Evolutionary conservation across 1,140 invertebrate genomes (phyloP).

Genomic region (Pinna nobilis): DNA sequence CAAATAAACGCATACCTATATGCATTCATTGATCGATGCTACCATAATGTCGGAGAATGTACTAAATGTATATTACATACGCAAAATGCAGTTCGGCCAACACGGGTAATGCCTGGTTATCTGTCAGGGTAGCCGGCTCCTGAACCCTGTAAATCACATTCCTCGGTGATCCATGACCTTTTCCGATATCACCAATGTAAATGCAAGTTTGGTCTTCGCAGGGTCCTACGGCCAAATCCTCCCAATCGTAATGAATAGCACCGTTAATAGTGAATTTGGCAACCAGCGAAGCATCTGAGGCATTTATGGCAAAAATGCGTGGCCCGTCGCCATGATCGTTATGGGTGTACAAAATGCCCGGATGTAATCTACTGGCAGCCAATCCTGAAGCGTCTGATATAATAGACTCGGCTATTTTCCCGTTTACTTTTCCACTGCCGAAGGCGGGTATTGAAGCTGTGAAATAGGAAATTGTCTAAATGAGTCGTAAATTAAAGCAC

Average conservation of each 20-base stretch:
- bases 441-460: not conserved
- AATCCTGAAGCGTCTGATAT: slow-evolving; percentile 41
- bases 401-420: not conserved
- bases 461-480: not conserved
- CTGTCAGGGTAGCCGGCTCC: too few species aligned
- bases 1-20: too few species aligned
- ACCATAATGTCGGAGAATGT: too few species aligned
- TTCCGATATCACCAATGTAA: slow-evolving; percentile 39
- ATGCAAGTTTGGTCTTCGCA: slow-evolving; percentile 34
- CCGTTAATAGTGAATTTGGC: slow-evolving; percentile 27
- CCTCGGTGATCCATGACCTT: not conserved
- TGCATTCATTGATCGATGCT: too few species aligned
- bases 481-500: too few species aligned
- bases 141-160: slow-evolving; percentile 39
- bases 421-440: not conserved
- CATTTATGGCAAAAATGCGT: slow-evolving; percentile 27
- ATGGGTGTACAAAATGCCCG: slow-evolving; percentile 41
- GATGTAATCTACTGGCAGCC: slow-evolving; percentile 34
- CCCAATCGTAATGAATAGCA: slow-evolving; percentile 41
- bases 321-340: slow-evolving; percentile 33
- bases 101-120: too few species aligned
- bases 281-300: not conserved
- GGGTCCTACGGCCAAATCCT: slow-evolving; percentile 48
- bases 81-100: too few species aligned
- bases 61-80: too few species aligned